Percentiles rank a stretch among this genome's conserved stretches.
phyloP scores from a whole-genome alignment of 2,113 vertebrate genomes.

The Heliornis fulica region DNA sequence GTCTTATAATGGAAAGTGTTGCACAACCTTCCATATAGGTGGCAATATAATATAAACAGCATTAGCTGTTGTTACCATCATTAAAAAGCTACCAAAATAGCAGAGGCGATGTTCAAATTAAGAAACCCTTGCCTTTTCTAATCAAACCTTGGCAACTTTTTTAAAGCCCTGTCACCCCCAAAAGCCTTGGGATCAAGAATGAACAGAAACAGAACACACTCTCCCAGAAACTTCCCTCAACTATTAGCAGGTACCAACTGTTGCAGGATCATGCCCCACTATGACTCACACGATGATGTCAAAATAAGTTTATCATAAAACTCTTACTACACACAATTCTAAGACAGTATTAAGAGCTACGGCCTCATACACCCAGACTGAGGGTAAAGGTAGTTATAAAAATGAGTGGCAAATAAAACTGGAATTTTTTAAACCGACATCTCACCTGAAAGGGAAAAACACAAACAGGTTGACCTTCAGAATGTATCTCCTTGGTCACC shows the following conservation, averaged over 20 bases:
- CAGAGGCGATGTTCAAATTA: background rate
- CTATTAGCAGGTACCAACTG: background rate
- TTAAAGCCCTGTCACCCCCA: fast-evolving
- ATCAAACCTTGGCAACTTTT: background rate
- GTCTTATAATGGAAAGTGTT: constrained; percentile 57
- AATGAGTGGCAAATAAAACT: background rate
- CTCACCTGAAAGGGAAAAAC: background rate
- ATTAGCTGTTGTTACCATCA: background rate
- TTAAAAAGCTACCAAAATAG: background rate
- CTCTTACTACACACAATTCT: background rate
- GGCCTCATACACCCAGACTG: background rate
- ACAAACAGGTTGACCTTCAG: background rate
- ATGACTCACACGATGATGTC: background rate
- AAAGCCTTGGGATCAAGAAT: background rate
- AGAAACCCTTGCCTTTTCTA: background rate
- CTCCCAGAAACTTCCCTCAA: background rate
- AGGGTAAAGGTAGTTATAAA: background rate
- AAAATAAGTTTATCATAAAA: background rate
- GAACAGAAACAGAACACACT: background rate
- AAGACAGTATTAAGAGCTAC: background rate
- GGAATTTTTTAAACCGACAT: background rate
- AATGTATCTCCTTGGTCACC: background rate
- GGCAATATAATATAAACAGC: background rate
- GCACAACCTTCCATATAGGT: constrained; percentile 44
- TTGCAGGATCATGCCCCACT: background rate